Evolutionary conservation across 2,888 invertebrate genomes (phyloP), one percentile per base, ranked within the genome.

Genomic region (Peribatodes rhomboidaria): DNA sequence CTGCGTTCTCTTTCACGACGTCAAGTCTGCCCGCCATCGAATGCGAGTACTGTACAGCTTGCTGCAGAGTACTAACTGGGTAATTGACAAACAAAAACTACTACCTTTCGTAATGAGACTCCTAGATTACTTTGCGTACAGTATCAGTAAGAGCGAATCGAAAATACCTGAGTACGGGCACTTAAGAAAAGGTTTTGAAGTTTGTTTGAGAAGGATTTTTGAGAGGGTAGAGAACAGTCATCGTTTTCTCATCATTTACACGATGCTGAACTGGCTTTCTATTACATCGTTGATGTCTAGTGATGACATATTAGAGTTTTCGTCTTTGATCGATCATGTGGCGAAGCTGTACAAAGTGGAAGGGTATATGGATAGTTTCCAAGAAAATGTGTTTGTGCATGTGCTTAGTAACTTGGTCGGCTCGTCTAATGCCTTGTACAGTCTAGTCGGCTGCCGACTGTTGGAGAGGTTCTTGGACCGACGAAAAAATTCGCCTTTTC

Each of bases 391-490:
- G 11, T 82, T 95, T n/a, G 85, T 87, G 7, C 79, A 93, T 31
- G 76, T 95, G 0, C 78, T 95, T 61, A 74, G 76, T 13, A 85
- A 79, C 62, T 72, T 95, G 77, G 89, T 95, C 16, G 84, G 89
- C 0, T 94, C 94, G 0, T 57, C 77, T 0, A 90, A 91, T 65
- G 74, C 87, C 47, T 74, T 93, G 4, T 87, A 92, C 41, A 94
- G 94, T 74, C 81, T 95, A 0, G 78, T 95, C 13, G 95, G 94
- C 0, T 94, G 94, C 72, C 85, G 94, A 14, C 88, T 95, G 0
- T 76, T 95, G 37, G 93, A 94, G 41, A 87, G 90, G 70, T 83
- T 95, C 54, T 78, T 95, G 4, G 95, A 95, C 74, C 87, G 95
- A 42, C 87, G 89, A 37, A 78, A 85, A 0, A 95, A 95, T 67